Percentiles rank a stretch among this genome's conserved stretches.
phyloP scores from a whole-genome alignment of 2,797 vertebrate genomes.

The Ambastaia sidthimunki region DNA sequence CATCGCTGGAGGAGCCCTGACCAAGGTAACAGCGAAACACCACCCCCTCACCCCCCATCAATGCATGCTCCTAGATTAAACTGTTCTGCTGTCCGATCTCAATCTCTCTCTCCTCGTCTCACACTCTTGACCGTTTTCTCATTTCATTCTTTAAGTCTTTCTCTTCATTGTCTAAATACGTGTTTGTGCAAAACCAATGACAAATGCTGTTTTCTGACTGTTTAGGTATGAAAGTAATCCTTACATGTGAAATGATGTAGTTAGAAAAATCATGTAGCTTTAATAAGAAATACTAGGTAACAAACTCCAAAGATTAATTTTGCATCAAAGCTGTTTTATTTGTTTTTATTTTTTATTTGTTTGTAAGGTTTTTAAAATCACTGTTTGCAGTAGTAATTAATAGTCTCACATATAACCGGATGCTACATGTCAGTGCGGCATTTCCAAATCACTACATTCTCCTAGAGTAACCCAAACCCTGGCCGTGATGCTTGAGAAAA shows the following conservation, averaged over 20 bases:
- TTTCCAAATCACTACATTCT: conserved; percentile 7
- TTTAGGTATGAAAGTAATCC: background rate
- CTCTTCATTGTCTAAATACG: conserved; percentile 3
- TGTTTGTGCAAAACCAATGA: conserved; percentile 45
- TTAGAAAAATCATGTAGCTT: conserved; percentile 2
- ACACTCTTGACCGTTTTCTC: conserved; percentile 44
- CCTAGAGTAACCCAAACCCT: background rate
- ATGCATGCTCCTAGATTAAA: conserved; percentile 5
- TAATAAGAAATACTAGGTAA: conserved; percentile 6
- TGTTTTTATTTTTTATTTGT: background rate
- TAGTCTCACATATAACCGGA: background rate
- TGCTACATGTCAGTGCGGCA: conserved; percentile 24
- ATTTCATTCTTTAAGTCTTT: conserved; percentile 56
- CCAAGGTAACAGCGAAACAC: conserved; percentile 54
- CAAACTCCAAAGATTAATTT: conserved; percentile 5
- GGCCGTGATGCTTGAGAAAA: background rate
- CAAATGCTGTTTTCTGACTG: conserved; percentile 57
- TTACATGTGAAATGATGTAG: conserved; percentile 1
- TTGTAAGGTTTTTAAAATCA: background rate
- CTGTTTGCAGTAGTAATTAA: background rate
- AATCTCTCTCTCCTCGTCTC: conserved; percentile 5
- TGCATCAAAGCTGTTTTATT: background rate
- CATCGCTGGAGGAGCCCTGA: conserved; percentile 58
- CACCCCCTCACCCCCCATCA: conserved; percentile 39
- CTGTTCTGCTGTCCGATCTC: conserved; percentile 21